Evolutionary conservation across 2,113 vertebrate genomes (phyloP).

Genomic region (Corynorhinus townsendii): DNA sequence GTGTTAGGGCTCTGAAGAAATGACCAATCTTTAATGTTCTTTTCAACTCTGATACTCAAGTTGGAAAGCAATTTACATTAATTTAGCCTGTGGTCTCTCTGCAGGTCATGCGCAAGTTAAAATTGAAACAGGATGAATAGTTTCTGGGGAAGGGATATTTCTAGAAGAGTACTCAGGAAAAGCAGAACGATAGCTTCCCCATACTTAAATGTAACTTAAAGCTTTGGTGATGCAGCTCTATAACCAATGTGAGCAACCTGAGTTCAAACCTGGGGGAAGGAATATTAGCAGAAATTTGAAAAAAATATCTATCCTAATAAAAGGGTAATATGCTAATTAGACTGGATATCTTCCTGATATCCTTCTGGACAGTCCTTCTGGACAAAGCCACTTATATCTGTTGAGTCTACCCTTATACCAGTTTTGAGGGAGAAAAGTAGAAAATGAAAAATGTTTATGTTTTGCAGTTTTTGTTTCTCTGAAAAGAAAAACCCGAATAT

Average conservation of each 20-base stretch:
- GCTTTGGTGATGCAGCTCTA: background rate
- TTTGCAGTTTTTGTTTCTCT: background rate
- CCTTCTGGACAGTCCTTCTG: too few species aligned
- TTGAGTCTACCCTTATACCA: background rate
- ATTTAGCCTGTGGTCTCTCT: background rate
- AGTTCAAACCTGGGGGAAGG: background rate
- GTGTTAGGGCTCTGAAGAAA: background rate
- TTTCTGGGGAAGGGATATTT: background rate
- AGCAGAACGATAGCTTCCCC: background rate
- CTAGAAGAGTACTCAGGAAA: background rate
- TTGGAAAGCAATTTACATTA: conserved; percentile 26
- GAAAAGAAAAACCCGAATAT: background rate
- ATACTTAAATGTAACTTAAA: background rate
- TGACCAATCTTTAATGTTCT: conserved; percentile 37
- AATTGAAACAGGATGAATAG: background rate
- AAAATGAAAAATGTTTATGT: background rate
- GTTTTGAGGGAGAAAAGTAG: background rate
- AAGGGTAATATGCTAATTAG: too few species aligned
- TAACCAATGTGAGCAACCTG: background rate
- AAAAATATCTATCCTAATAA: background rate
- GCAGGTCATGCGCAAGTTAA: background rate
- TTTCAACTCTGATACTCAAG: conserved; percentile 24
- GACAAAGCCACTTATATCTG: too few species aligned
- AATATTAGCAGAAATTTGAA: background rate
- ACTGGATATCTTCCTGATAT: too few species aligned